Percentiles rank a stretch among this genome's conserved stretches.
Evolutionary conservation across 2,797 vertebrate genomes (phyloP).

Genomic region (Acestrorhynchus altus): DNA sequence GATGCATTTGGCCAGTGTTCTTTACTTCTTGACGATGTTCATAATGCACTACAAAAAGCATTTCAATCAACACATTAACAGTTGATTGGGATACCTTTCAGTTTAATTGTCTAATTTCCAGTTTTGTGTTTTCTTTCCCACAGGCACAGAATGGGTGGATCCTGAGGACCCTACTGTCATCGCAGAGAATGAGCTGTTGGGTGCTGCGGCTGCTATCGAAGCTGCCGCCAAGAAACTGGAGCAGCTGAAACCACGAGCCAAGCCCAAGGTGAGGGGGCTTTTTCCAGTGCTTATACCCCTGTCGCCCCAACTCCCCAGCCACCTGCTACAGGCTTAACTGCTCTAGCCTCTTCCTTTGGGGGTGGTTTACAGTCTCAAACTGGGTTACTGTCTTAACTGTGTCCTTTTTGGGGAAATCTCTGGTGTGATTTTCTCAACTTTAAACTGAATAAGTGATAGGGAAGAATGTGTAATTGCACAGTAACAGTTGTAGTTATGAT

Average conservation of each 20-base stretch:
- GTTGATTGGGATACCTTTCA: too few relatives aligned
- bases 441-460: not conserved
- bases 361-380: constrained; percentile 9
- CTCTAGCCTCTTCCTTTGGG: not conserved
- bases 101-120: not conserved
- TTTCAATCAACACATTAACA: too few relatives aligned
- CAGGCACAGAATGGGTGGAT: constrained; percentile 90
- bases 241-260: constrained; percentile 87
- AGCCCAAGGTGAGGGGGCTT: constrained; percentile 82
- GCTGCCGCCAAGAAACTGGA: constrained; percentile 91
- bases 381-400: constrained; percentile 10
- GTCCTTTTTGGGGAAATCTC: not conserved
- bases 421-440: not conserved
- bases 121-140: not conserved
- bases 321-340: constrained; percentile 34
- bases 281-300: constrained; percentile 52
- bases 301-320: constrained; percentile 2
- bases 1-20: too few relatives aligned
- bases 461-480: not conserved
- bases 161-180: constrained; percentile 90
- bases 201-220: constrained; percentile 88
- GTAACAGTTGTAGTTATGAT: not conserved
- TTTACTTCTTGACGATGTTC: too few relatives aligned
- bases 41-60: too few relatives aligned
- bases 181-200: constrained; percentile 87